phyloP scores from a whole-genome alignment of 2,113 vertebrate genomes.

The Malurus elegans region DNA sequence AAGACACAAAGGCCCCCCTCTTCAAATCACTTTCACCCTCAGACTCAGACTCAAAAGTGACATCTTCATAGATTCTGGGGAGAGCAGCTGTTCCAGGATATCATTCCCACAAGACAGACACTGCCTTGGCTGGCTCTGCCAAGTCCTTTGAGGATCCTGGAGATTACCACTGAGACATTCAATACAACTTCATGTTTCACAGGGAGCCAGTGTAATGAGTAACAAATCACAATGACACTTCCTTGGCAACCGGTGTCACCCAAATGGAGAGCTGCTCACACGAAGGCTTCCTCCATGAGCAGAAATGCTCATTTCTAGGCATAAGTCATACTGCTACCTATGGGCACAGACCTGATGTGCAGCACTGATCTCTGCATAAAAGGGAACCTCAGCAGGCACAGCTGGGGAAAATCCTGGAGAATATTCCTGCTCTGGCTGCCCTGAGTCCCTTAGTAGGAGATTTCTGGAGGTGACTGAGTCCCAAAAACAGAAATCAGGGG shows the following conservation, averaged over 20 bases:
- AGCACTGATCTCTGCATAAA: neutral
- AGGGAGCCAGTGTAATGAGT: neutral
- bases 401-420: neutral
- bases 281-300: neutral
- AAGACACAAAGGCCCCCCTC: neutral
- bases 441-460: neutral
- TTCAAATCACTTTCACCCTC: neutral
- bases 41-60: neutral
- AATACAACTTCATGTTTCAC: neutral
- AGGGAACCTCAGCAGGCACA: neutral
- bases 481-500: neutral
- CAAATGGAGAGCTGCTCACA: neutral
- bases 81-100: slow-evolving; percentile 19
- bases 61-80: neutral
- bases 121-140: neutral
- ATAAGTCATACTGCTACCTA: neutral
- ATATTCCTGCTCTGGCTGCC: neutral
- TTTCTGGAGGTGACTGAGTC: neutral
- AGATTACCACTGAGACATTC: slow-evolving; percentile 10
- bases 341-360: neutral
- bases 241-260: neutral
- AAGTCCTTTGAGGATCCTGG: neutral
- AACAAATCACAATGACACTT: neutral
- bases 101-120: neutral
- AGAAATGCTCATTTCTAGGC: neutral